These are phyloP conservation scores for Salmo trutta DNA, from an alignment of 2,797 vertebrate species.

Conservation along the genomic window DNA sequence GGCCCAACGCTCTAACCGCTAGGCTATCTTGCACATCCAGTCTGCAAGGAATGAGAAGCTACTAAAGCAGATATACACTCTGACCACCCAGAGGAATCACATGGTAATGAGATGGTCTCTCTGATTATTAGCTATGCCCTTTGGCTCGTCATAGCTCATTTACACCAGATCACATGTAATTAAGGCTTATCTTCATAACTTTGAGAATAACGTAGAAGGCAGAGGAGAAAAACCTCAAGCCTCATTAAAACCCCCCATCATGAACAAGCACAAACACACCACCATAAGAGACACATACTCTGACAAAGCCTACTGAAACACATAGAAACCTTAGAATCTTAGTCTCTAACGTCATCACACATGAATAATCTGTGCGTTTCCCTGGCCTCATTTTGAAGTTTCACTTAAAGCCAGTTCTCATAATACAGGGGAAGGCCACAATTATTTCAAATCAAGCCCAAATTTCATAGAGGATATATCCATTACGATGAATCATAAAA, in stretches of 20 bases:
- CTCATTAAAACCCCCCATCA: not conserved
- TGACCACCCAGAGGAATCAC: not conserved
- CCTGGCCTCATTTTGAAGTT: slow-evolving; percentile 9
- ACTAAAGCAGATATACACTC: not conserved
- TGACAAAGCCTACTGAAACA: not conserved
- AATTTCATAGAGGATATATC: too few relatives aligned
- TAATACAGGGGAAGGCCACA: not conserved
- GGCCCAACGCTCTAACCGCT: too few relatives aligned
- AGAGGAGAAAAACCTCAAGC: not conserved
- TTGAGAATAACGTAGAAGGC: not conserved
- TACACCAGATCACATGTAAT: not conserved
- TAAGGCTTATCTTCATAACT: not conserved
- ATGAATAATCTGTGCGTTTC: slow-evolving; percentile 17
- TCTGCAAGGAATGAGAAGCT: not conserved
- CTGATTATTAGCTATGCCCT: not conserved
- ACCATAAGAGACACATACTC: not conserved
- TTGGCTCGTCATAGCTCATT: not conserved
- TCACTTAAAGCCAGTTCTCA: not conserved
- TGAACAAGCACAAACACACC: not conserved
- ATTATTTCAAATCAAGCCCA: too few relatives aligned
- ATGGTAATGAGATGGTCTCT: not conserved
- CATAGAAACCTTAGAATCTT: not conserved
- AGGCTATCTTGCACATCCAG: too few relatives aligned
- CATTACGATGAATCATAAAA: too few relatives aligned
- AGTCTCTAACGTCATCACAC: not conserved